phyloP scores from a whole-genome alignment of 2,797 vertebrate genomes.

The Peromyscus melanophrys region DNA sequence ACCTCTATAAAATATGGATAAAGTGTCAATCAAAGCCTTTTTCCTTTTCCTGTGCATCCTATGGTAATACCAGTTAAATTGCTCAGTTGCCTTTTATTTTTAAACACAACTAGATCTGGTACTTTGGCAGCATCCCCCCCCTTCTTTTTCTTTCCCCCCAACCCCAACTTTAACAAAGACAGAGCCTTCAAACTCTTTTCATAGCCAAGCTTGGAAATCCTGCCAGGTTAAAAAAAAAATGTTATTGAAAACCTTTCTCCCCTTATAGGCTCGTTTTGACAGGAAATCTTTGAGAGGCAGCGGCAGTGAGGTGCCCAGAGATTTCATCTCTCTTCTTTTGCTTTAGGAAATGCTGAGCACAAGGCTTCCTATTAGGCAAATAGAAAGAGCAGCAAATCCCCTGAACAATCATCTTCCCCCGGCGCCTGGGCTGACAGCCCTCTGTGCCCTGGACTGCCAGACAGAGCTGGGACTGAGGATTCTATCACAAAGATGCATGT shows the following conservation, averaged over 20 bases:
- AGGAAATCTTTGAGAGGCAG: slow-evolving; percentile 99
- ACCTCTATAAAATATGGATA: slow-evolving; percentile 87
- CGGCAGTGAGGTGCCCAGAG: slow-evolving; percentile 98
- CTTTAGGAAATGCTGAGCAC: slow-evolving; percentile 97
- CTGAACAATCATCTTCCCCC: slow-evolving; percentile 91
- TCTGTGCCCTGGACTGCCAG: slow-evolving; percentile 96
- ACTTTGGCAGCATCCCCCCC: slow-evolving; percentile 84
- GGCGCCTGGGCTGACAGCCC: slow-evolving; percentile 95
- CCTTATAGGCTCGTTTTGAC: slow-evolving; percentile 98
- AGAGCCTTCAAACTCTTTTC: slow-evolving; percentile 91
- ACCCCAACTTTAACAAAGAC: slow-evolving; percentile 88
- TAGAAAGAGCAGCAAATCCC: slow-evolving; percentile 94
- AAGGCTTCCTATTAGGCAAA: slow-evolving; percentile 99
- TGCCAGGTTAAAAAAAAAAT: slow-evolving; percentile 92
- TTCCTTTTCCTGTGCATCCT: slow-evolving; percentile 61
- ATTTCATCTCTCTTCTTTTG: slow-evolving; percentile 99
- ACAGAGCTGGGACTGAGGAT: slow-evolving; percentile 94
- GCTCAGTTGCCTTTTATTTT: slow-evolving; percentile 86
- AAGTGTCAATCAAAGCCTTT: slow-evolving; percentile 84
- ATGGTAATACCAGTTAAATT: slow-evolving; percentile 87
- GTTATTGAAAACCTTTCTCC: slow-evolving; percentile 97
- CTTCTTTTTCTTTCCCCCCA: accelerated
- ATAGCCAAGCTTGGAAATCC: slow-evolving; percentile 92
- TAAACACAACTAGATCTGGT: slow-evolving; percentile 88
- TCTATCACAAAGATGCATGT: slow-evolving; percentile 90